Percentiles rank a stretch among this genome's conserved stretches.
These are phyloP conservation scores for Falco biarmicus DNA, from an alignment of 2,797 vertebrate species.

Conservation along the genomic window DNA sequence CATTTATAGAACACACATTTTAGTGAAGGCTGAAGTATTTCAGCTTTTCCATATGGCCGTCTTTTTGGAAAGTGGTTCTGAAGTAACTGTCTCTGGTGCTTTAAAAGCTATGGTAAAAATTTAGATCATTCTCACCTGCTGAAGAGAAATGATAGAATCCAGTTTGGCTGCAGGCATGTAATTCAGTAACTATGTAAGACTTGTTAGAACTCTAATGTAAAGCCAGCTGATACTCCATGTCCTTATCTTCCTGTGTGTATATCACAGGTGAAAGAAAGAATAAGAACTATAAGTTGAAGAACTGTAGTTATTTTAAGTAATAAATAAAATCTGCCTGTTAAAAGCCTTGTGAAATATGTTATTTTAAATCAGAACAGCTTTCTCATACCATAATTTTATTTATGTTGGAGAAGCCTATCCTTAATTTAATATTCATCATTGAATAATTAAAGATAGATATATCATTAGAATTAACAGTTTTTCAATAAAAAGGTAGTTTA, in stretches of 20 bases:
- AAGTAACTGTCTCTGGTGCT: neutral
- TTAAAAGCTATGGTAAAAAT: neutral
- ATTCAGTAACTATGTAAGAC: neutral
- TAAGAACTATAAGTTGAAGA: neutral
- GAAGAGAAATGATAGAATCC: neutral
- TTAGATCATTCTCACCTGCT: neutral
- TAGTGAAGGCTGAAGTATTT: neutral
- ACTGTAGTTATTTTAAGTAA: neutral
- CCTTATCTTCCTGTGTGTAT: neutral
- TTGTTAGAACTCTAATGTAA: neutral
- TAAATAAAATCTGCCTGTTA: conserved; percentile 9
- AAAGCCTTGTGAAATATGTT: neutral
- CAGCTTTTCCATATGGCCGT: neutral
- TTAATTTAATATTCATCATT: conserved; percentile 11
- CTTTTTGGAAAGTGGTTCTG: neutral
- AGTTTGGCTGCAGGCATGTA: neutral
- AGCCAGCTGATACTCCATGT: neutral
- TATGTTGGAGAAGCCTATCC: neutral
- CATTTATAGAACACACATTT: neutral
- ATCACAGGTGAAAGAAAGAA: neutral
- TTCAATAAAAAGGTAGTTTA: neutral
- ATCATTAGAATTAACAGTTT: conserved; percentile 2
- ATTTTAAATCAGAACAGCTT: conserved; percentile 4
- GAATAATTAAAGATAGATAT: conserved; percentile 4
- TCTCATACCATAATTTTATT: neutral